These are phyloP conservation scores for Rhyacichthys aspro DNA, from an alignment of 2,797 vertebrate species.

Conservation along the genomic window DNA sequence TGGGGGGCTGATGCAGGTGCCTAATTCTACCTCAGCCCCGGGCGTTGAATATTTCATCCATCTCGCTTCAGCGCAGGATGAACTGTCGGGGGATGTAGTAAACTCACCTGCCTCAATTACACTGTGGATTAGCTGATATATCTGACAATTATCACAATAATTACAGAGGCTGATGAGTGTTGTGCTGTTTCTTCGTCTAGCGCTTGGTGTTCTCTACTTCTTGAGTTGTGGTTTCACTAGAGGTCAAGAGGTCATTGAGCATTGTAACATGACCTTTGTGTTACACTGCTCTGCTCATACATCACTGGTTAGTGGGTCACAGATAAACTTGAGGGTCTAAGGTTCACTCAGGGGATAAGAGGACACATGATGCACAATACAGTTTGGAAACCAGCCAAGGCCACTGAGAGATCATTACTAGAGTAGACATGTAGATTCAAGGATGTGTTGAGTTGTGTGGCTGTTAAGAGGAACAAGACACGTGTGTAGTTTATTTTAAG, in stretches of 20 bases:
- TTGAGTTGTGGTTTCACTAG: conserved; percentile 32
- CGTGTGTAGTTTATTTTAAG: conserved; percentile 34
- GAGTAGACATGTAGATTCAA: conserved; percentile 11
- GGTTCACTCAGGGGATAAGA: conserved; percentile 11
- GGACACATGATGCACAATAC: conserved; percentile 6
- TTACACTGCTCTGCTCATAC: conserved; percentile 29
- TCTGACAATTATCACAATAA: conserved; percentile 47
- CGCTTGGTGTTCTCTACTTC: conserved; percentile 37
- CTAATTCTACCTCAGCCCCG: conserved; percentile 65
- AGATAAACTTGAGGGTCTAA: conserved; percentile 13
- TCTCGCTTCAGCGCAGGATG: conserved; percentile 25
- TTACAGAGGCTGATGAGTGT: conserved; percentile 38
- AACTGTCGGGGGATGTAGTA: conserved; percentile 24
- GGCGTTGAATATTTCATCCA: conserved; percentile 57
- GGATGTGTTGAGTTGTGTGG: conserved; percentile 12
- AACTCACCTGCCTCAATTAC: conserved; percentile 53
- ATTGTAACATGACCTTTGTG: conserved; percentile 26
- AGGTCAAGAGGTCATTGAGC: conserved; percentile 39
- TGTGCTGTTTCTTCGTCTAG: conserved; percentile 49
- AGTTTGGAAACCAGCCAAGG: conserved; percentile 16
- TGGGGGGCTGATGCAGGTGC: conserved; percentile 70
- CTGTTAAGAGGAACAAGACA: conserved; percentile 41
- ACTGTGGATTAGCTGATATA: conserved; percentile 37
- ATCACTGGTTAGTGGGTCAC: conserved; percentile 42
- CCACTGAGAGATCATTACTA: conserved; percentile 17